Conservation (phyloP, 2,888 invertebrate genomes). For the Ischnus inquisitorius region DNA sequence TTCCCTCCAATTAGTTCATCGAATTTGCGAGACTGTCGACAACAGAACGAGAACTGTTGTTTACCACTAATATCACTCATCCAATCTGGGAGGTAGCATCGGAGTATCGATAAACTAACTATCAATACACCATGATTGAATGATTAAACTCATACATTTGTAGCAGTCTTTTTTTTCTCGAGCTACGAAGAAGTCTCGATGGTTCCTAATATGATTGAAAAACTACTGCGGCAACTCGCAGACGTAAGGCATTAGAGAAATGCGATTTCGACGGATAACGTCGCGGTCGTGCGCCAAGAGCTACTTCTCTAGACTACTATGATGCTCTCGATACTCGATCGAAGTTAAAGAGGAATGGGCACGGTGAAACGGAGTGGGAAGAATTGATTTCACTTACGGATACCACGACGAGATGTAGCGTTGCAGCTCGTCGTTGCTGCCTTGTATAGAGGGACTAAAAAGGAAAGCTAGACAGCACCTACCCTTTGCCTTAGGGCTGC, state of each 20-base stretch:
- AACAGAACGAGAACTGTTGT: neutral
- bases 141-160: neutral
- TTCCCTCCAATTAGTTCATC: constrained; percentile 33
- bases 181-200: constrained; percentile 1
- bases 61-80: neutral
- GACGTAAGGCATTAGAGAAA: neutral
- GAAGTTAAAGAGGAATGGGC: neutral
- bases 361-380: constrained; percentile 35
- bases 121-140: neutral
- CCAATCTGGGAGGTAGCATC: neutral
- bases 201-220: constrained; percentile 35
- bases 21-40: constrained; percentile 14
- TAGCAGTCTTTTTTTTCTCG: neutral
- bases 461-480: constrained; percentile 17
- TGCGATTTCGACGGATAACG: constrained; percentile 30
- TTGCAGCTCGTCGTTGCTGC: constrained; percentile 18
- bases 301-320: constrained; percentile 17
- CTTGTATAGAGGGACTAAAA: constrained; percentile 6
- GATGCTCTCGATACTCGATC: constrained; percentile 12
- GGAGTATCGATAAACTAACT: neutral
- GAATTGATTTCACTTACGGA: constrained; percentile 59
- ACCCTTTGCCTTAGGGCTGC: constrained; percentile 12
- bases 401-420: constrained; percentile 16
- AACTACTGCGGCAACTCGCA: constrained; percentile 11
- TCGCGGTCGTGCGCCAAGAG: constrained; percentile 3